Conservation (phyloP, 92 coral and sea anemone genomes). For the Heliopora coerulea region DNA sequence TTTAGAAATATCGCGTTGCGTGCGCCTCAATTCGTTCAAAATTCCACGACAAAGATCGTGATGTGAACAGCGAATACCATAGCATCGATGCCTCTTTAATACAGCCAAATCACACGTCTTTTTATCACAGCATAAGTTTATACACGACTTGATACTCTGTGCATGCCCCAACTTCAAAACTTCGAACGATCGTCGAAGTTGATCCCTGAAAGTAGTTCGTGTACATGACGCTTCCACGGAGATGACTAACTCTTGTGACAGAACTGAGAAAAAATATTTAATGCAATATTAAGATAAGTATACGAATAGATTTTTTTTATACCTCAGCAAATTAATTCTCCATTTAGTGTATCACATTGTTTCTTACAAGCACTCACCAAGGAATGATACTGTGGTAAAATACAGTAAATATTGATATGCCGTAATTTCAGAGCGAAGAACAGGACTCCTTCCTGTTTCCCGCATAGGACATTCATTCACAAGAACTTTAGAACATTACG, state of each 20-base stretch:
- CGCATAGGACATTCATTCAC: constrained; percentile 11
- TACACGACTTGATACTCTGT: constrained; percentile 24
- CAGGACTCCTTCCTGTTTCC: background rate
- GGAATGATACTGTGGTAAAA: background rate
- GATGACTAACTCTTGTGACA: background rate
- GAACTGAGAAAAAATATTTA: background rate
- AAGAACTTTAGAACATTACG: background rate
- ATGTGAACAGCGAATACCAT: constrained; percentile 27
- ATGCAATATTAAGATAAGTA: no score
- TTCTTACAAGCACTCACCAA: constrained; percentile 11
- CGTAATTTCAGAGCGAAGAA: background rate
- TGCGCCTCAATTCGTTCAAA: constrained; percentile 20
- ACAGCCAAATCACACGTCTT: constrained; percentile 28
- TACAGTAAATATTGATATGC: background rate
- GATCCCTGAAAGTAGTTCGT: constrained; percentile 20
- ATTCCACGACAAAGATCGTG: constrained; percentile 31
- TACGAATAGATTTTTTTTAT: no score
- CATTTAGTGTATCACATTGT: no score
- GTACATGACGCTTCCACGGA: constrained; percentile 15
- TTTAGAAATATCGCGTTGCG: constrained; percentile 27
- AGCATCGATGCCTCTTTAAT: constrained; percentile 5
- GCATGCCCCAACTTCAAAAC: constrained; percentile 23
- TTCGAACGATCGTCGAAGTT: constrained; percentile 30
- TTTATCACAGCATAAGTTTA: constrained; percentile 20
- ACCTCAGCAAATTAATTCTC: no score